phyloP scores from a whole-genome alignment of 2,888 invertebrate species.

The Serripes groenlandicus region DNA sequence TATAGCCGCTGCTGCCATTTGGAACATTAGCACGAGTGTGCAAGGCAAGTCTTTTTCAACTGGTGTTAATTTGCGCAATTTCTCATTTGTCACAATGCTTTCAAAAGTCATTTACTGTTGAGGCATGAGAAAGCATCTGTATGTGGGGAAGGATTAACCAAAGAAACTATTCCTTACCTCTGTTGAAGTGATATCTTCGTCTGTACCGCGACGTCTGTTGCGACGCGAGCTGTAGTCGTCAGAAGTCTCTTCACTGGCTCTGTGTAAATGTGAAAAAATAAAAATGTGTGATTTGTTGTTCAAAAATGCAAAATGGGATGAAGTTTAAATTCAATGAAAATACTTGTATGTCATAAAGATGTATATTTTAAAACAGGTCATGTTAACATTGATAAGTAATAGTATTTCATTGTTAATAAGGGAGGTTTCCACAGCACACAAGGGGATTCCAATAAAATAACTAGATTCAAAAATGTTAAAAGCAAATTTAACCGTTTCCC shows the following conservation, averaged over 20 bases:
- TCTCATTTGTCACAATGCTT: not conserved
- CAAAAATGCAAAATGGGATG: no score
- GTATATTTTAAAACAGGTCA: no score
- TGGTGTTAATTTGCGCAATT: no score
- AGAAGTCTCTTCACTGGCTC: constrained; percentile 60
- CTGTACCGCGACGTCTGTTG: constrained; percentile 65
- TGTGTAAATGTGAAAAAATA: constrained; percentile 23
- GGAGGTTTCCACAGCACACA: not conserved
- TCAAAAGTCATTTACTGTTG: not conserved
- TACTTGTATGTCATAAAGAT: no score
- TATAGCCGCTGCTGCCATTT: no score
- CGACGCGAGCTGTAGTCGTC: constrained; percentile 67
- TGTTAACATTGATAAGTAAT: not conserved
- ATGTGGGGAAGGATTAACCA: not conserved
- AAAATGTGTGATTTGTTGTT: no score
- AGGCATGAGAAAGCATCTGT: not conserved
- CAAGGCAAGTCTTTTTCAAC: no score
- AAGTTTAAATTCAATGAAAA: no score
- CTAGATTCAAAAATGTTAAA: no score
- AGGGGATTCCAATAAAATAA: no score
- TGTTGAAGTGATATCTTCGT: constrained; percentile 60
- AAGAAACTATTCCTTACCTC: constrained; percentile 36
- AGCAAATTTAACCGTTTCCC: no score
- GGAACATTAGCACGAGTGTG: no score
- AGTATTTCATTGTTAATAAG: not conserved